Conservation (phyloP, 2,113 vertebrate genomes). For the Plestiodon gilberti region DNA sequence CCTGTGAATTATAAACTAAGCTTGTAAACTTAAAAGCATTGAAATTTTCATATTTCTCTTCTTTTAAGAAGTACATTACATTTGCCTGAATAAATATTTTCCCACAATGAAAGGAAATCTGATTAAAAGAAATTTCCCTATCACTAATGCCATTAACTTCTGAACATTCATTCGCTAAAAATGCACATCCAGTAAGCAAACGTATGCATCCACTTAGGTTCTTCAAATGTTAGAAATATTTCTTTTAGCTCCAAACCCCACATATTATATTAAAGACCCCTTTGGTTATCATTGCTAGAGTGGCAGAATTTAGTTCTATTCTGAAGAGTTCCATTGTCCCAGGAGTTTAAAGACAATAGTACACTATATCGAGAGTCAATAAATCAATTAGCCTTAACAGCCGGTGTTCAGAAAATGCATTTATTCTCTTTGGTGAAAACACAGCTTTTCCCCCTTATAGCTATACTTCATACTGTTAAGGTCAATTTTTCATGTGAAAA, state of each 20-base stretch:
- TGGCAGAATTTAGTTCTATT: constrained; percentile 83
- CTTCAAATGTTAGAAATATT: constrained; percentile 44
- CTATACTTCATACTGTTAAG: constrained; percentile 79
- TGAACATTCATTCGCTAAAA: constrained; percentile 38
- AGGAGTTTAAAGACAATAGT: constrained; percentile 87
- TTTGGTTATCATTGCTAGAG: constrained; percentile 82
- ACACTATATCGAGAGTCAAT: constrained; percentile 85
- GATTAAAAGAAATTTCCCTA: constrained; percentile 59
- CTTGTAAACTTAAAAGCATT: constrained; percentile 46
- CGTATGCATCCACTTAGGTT: constrained; percentile 69
- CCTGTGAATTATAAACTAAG: constrained; percentile 48
- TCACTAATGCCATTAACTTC: constrained; percentile 51
- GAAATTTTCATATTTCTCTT: constrained; percentile 59
- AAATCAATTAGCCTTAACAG: constrained; percentile 93
- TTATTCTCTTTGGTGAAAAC: constrained; percentile 83
- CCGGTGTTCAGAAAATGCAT: constrained; percentile 82
- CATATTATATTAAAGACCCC: constrained; percentile 71
- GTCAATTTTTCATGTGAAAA: constrained; percentile 79
- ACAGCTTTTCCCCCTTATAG: constrained; percentile 72
- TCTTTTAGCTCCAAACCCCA: constrained; percentile 45
- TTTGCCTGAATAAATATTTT: constrained; percentile 68
- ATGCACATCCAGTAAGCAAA: constrained; percentile 71
- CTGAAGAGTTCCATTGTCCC: constrained; percentile 83
- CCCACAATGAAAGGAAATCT: constrained; percentile 50
- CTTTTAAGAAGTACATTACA: constrained; percentile 63